Evolutionary conservation across 2,888 invertebrate species (phyloP).

Genomic region (Helobdella robusta): DNA sequence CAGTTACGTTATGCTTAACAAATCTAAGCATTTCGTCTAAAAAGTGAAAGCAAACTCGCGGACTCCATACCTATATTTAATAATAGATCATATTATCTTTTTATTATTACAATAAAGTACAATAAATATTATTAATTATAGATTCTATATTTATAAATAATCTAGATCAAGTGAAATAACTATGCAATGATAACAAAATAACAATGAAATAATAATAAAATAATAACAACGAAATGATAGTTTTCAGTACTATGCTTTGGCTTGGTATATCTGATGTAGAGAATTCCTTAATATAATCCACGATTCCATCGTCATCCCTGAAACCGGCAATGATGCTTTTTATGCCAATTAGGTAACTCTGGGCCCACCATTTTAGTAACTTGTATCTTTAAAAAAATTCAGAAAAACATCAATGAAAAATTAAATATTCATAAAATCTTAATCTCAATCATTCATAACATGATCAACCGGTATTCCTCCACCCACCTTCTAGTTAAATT

Average conservation of each 20-base stretch:
- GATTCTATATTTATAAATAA: too few species aligned
- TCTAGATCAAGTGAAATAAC: too few species aligned
- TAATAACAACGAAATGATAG: too few species aligned
- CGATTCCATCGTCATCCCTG: conserved; percentile 61
- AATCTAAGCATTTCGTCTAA: conserved; percentile 58
- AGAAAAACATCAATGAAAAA: not conserved
- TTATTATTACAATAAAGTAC: too few species aligned
- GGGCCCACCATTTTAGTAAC: conserved; percentile 66
- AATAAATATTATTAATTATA: too few species aligned
- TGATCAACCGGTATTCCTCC: too few species aligned
- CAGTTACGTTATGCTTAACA: conserved; percentile 46
- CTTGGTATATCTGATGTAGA: conserved; percentile 55
- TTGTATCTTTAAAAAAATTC: conserved; percentile 50
- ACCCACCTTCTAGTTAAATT: too few species aligned
- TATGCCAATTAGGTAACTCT: conserved; percentile 65
- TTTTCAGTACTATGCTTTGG: too few species aligned
- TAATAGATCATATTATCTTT: too few species aligned
- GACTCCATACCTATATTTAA: too few species aligned
- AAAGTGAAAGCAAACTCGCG: conserved; percentile 64
- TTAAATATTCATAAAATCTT: too few species aligned
- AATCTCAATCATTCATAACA: too few species aligned
- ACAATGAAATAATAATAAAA: not conserved
- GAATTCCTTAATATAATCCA: conserved; percentile 55
- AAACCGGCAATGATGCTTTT: conserved; percentile 63
- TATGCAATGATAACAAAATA: not conserved